Percentiles rank a stretch among this genome's conserved stretches.
Evolutionary conservation across 2,888 invertebrate genomes (phyloP).

Genomic region (Ligdia adustata): DNA sequence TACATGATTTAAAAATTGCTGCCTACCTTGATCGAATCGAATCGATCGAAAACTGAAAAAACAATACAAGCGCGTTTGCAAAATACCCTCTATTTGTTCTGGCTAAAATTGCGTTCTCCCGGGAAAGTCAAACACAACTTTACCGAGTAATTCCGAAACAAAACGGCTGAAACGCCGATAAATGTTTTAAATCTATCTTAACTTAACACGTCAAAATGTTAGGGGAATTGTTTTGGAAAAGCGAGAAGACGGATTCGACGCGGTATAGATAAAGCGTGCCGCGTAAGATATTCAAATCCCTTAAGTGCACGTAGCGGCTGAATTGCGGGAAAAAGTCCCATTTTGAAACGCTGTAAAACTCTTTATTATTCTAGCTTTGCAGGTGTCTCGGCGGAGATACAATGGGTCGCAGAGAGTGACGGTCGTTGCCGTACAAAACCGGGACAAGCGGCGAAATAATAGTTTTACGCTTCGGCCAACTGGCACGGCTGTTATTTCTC

Average conservation of each 20-base stretch:
- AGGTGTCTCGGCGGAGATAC: constrained; percentile 76
- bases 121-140: constrained; percentile 20
- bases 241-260: constrained; percentile 65
- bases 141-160: constrained; percentile 21
- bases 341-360: constrained; percentile 81
- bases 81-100: constrained; percentile 19
- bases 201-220: constrained; percentile 46
- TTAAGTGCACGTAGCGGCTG: constrained; percentile 83
- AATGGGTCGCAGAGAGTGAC: constrained; percentile 60
- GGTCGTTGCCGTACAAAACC: constrained; percentile 50
- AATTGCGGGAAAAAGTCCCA: constrained; percentile 81
- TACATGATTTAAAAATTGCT: too few species aligned
- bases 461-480: constrained; percentile 44
- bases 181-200: constrained; percentile 26
- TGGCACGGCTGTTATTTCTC: constrained; percentile 8
- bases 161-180: constrained; percentile 21
- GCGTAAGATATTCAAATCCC: constrained; percentile 83
- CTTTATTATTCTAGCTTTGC: constrained; percentile 80
- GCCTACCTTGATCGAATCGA: constrained; percentile 1
- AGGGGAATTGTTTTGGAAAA: constrained; percentile 65
- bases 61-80: constrained; percentile 19
- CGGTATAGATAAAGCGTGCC: constrained; percentile 73
- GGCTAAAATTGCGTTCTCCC: constrained; percentile 17
- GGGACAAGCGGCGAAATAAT: constrained; percentile 51
- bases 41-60: constrained; percentile 11